Evolutionary conservation across 1,140 invertebrate species (phyloP).

Genomic region (Pemphigus obesinymphae): DNA sequence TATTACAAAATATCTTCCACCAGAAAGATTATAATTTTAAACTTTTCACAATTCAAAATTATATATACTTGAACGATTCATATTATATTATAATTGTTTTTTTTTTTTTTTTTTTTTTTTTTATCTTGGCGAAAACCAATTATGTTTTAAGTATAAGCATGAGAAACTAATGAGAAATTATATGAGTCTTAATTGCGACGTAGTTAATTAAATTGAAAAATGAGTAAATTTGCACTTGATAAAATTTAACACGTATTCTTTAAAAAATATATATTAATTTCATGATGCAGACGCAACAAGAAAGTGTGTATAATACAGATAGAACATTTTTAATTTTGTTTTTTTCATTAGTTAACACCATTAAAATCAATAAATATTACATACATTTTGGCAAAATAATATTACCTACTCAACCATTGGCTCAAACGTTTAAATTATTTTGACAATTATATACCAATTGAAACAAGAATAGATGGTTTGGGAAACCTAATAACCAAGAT

Average conservation of each 20-base stretch:
- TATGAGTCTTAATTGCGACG: neutral
- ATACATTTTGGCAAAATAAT: too few species aligned
- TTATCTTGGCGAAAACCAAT: neutral
- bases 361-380: neutral
- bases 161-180: neutral
- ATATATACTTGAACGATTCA: slow-evolving; percentile 24
- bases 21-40: slow-evolving; percentile 16
- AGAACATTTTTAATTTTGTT: too few species aligned
- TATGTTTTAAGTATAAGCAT: neutral
- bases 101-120: neutral
- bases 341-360: too few species aligned
- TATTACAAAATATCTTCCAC: neutral
- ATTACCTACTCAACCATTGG: neutral
- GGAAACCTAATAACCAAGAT: slow-evolving; percentile 7
- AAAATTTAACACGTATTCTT: neutral
- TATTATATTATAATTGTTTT: slow-evolving; percentile 7
- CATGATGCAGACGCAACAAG: too few species aligned
- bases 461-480: neutral
- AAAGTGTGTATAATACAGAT: too few species aligned
- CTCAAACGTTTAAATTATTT: neutral
- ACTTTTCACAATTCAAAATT: slow-evolving; percentile 16
- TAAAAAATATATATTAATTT: neutral
- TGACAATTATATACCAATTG: neutral
- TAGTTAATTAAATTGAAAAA: neutral
- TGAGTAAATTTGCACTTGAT: neutral